phyloP scores from a whole-genome alignment of 2,113 vertebrate genomes.

The Peromyscus californicus region DNA sequence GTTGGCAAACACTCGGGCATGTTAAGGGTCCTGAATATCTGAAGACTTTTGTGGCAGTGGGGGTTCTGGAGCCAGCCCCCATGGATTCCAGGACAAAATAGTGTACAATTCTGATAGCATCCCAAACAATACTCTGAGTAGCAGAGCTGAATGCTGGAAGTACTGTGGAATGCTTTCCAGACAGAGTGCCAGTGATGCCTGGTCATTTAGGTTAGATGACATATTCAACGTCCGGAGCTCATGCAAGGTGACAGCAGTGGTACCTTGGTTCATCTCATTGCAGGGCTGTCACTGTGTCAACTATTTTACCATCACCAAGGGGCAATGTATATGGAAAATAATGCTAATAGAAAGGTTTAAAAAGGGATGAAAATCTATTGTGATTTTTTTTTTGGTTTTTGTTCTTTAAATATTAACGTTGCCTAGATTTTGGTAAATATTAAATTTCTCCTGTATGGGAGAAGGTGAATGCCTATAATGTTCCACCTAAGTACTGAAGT shows the following conservation, averaged over 20 bases:
- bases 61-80: background rate
- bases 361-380: background rate
- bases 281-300: background rate
- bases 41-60: background rate
- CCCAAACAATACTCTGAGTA: background rate
- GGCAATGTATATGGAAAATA: background rate
- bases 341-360: background rate
- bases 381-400: background rate
- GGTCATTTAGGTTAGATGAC: background rate
- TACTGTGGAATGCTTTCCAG: constrained; percentile 30
- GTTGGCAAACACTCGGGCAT: background rate
- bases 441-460: constrained; percentile 19
- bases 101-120: background rate
- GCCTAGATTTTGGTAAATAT: background rate
- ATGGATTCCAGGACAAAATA: too few relatives aligned
- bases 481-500: background rate
- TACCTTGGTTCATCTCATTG: background rate
- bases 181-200: background rate
- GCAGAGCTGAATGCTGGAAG: background rate
- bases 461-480: background rate
- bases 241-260: background rate
- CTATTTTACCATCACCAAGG: background rate
- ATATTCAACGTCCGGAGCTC: background rate
- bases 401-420: background rate
- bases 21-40: background rate